Base-by-base conservation (phyloP, 2,797 vertebrate species). In the Lepilemur ruficaudatus region DNA sequence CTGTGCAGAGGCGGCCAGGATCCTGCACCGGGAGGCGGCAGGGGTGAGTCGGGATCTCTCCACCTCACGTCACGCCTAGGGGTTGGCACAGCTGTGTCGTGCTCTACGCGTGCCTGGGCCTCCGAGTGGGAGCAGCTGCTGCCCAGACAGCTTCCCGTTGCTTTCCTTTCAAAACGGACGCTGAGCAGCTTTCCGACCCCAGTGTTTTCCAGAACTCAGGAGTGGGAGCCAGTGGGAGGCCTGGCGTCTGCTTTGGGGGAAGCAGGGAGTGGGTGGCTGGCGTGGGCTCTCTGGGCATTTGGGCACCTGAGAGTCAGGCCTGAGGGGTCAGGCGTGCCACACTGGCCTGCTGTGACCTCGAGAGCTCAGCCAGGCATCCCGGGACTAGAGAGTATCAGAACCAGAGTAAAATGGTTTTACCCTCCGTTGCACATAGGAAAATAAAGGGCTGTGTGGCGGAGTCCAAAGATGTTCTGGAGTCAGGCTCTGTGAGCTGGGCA, bases 21-120 rank as follows among this genome's bases (percentile, higher is more conserved):
- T 99, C 86, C 98, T 99, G 96, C 98, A 98, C 95, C 98, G 96
- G 82, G 99, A 99, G 97, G 46, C 91, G 0, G 96, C 98, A 0
- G 99, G 99, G 99, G 99, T 99, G 98, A 99, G 99, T 98, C 4
- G 7, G 32, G 41, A 20, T 65, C 89, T 38, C 35, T 46, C n/a
- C 1, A 0, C 50, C 32, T 50, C 0, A 20, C 18, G 0, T 50
- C 0, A 20, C 18, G 0, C 18, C 25, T 0, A 0, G 25, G 10
- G 67, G 78, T 3, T 1, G 57, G 43, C 50, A 3, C 17, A 20
- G 41, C n/a, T 23, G 2, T 17, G 7, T 50, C 0, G 1, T 61
- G 38, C 23, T 32, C 35, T n/a, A 65, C 1, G 8, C 23, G 7
- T 22, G 17, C 57, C 7, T 0, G 0, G 35, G 41, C 48, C 32